Conservation (phyloP, 2,797 vertebrate species). For the Gadopsis marmoratus region DNA sequence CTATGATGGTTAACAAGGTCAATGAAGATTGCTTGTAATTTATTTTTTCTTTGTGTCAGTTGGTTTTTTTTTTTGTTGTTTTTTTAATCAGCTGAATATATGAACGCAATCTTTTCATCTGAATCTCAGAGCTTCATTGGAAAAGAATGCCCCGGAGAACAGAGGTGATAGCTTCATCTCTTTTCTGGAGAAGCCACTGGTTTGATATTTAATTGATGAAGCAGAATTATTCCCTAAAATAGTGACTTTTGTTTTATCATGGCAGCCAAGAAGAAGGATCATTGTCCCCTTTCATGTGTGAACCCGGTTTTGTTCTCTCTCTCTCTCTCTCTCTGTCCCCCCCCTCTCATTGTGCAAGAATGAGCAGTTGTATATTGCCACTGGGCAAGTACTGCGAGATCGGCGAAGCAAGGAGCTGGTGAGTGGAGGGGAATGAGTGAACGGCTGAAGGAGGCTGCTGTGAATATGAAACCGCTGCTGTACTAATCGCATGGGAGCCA, state of each 20-base stretch:
- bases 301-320: constrained; percentile 82
- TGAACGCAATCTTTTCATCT: constrained; percentile 60
- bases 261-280: constrained; percentile 74
- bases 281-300: constrained; percentile 83
- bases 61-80: constrained; percentile 19
- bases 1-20: constrained; percentile 61
- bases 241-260: constrained; percentile 73
- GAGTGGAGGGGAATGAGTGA: constrained; percentile 85
- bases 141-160: constrained; percentile 63
- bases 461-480: constrained; percentile 78
- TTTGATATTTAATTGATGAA: constrained; percentile 85
- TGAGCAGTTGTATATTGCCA: constrained; percentile 94
- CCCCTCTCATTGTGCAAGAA: constrained; percentile 89
- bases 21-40: constrained; percentile 56
- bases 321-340: constrained; percentile 22
- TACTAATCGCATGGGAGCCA: constrained; percentile 83
- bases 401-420: constrained; percentile 89
- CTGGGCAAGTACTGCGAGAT: constrained; percentile 92
- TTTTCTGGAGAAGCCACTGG: constrained; percentile 66
- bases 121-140: constrained; percentile 57
- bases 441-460: constrained; percentile 72
- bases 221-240: constrained; percentile 79
- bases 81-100: constrained; percentile 32
- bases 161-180: constrained; percentile 77
- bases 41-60: constrained; percentile 46